phyloP scores from a whole-genome alignment of 2,113 vertebrate genomes.

The Cacatua alba region DNA sequence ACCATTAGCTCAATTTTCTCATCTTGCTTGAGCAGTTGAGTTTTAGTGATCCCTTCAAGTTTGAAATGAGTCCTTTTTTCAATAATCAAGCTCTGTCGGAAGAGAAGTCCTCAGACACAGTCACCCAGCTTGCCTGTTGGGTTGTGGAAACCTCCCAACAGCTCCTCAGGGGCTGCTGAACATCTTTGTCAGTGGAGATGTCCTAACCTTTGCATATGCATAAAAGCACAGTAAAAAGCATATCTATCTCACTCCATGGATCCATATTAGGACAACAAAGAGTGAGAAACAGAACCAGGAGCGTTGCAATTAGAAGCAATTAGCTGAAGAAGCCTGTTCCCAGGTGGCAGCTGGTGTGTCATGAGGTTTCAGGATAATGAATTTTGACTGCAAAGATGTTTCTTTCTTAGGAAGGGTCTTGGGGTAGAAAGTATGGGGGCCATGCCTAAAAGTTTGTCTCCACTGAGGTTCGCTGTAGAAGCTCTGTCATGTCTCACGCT shows the following conservation, averaged over 20 bases:
- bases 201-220: not conserved
- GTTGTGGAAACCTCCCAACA: not conserved
- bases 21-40: not conserved
- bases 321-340: not conserved
- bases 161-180: not conserved
- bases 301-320: not conserved
- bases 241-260: not conserved
- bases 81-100: not conserved
- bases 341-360: not conserved
- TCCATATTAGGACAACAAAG: not conserved
- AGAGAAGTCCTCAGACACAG: not conserved
- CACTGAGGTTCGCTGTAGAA: accelerated
- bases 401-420: not conserved
- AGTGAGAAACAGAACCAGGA: not conserved
- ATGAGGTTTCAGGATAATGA: not conserved
- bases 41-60: not conserved
- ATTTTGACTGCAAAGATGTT: not conserved
- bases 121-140: not conserved
- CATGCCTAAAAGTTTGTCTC: accelerated
- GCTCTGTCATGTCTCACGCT: not conserved
- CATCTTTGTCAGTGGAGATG: not conserved
- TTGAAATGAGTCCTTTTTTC: not conserved
- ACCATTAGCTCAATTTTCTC: not conserved
- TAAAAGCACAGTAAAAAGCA: not conserved
- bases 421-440: not conserved